These are phyloP conservation scores for Cephus nigrinus DNA, from an alignment of 2,888 invertebrate genomes.

Conservation along the genomic window DNA sequence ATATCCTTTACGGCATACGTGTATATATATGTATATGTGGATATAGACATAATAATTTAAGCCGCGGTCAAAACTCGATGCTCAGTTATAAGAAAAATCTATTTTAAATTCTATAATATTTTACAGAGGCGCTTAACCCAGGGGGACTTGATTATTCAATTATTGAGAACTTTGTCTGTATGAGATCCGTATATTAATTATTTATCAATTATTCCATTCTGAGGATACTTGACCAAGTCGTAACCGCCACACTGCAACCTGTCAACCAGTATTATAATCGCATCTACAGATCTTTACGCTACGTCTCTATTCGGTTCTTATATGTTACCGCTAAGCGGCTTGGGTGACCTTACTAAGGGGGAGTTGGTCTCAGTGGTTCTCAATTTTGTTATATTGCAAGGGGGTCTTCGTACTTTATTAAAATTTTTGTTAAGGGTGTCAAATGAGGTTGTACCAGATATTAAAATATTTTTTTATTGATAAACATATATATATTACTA, in stretches of 20 bases:
- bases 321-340: conserved; percentile 31
- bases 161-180: not conserved
- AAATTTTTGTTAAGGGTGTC: not conserved
- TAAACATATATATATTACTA: not conserved
- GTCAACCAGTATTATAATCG: conserved; percentile 49
- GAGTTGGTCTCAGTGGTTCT: conserved; percentile 48
- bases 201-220: not conserved
- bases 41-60: not conserved
- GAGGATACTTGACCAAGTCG: conserved; percentile 17
- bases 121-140: not conserved
- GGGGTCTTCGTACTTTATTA: not conserved
- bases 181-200: not conserved
- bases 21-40: too few relatives aligned
- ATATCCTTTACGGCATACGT: not conserved
- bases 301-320: conserved; percentile 49
- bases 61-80: conserved; percentile 5
- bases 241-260: conserved; percentile 37
- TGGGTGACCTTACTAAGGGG: conserved; percentile 52
- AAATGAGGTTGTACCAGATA: not conserved
- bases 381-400: conserved; percentile 8
- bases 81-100: not conserved
- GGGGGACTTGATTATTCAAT: not conserved
- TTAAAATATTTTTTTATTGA: too few relatives aligned
- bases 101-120: not conserved
- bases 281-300: conserved; percentile 44